Base-by-base conservation (phyloP, 1,140 invertebrate genomes). In the Bombus affinis region DNA sequence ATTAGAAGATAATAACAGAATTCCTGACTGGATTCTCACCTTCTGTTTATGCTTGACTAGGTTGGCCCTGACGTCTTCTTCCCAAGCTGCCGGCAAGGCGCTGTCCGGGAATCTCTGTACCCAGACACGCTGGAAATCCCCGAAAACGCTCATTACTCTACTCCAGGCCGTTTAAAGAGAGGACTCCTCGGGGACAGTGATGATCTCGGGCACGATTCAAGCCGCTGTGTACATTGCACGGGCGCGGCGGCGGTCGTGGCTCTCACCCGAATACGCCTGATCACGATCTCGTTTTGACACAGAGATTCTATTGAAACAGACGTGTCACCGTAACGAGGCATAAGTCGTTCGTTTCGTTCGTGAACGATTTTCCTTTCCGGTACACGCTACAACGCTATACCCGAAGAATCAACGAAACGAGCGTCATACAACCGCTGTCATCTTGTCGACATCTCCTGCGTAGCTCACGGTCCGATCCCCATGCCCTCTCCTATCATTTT, bases 91-190 rank as follows among this genome's bases (percentile, higher is more conserved):
- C 92, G 98, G 98, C 89, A 98, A 96, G 89, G 97, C 97, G 95
- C 97, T 98, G 92, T 98, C 97, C 85, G 98, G 98, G 96, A 98
- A 98, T 92, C 98, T 96, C 96, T 98, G 97, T 94, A 97, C 94
- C 98, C 98, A 98, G 93, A 98, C 97, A 93, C 97, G 97, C 95
- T 98, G 97, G 95, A 98, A 98, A 96, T 98, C 98, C 91, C 97
- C 97, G 94, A 98, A 98, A 90, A 98, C 97, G 96, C 97, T 98
- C 98, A 98, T 98, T 47, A 80, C 83, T 88, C 37, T 47, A 71
- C 86, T 86, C 72, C 66, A 73, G 76, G 37, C 57, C 66, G 68
- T 59, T 74, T 72, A 66, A 28, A 32, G 39, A 15, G 39, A 53
- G 44, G 18, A 87, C 74, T 88, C 80, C 80, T 86, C 83, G 86